Conservation (phyloP, 1,140 invertebrate genomes). For the Saccostrea glomerata region DNA sequence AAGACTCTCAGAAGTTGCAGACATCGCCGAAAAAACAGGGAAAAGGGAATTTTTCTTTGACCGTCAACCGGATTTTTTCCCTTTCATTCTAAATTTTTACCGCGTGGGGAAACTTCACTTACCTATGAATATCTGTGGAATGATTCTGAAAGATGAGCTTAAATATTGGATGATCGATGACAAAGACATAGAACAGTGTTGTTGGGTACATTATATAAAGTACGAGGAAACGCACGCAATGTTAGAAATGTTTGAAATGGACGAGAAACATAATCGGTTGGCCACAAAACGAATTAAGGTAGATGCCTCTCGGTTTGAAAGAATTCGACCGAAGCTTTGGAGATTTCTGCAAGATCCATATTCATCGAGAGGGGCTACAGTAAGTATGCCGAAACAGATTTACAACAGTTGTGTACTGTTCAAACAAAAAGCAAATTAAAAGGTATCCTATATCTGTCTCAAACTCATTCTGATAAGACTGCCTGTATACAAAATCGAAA, state of each 20-base stretch:
- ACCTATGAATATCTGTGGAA: constrained; percentile 98
- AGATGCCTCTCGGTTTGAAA: constrained; percentile 65
- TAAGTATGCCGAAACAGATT: constrained; percentile 25
- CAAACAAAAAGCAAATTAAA: no score
- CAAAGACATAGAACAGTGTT: constrained; percentile 64
- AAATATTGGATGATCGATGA: constrained; percentile 86
- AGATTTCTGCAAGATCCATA: constrained; percentile 58
- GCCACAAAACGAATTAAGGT: constrained; percentile 53
- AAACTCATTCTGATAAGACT: no score
- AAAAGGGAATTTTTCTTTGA: constrained; percentile 96
- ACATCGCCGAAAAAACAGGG: constrained; percentile 43
- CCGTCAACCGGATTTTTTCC: constrained; percentile 98
- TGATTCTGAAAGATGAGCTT: constrained; percentile 98
- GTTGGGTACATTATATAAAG: constrained; percentile 60
- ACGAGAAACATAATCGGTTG: constrained; percentile 47
- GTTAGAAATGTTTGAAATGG: constrained; percentile 61
- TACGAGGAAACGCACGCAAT: constrained; percentile 58
- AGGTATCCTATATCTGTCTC: no score
- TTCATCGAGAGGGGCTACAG: constrained; percentile 50
- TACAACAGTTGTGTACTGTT: no score
- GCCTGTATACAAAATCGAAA: no score
- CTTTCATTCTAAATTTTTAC: constrained; percentile 98
- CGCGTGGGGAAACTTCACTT: constrained; percentile 97
- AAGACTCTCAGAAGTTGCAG: constrained; percentile 47
- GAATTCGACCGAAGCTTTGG: constrained; percentile 64